phyloP scores from a whole-genome alignment of 2,797 vertebrate genomes.

The Lindbergichthys nudifrons region DNA sequence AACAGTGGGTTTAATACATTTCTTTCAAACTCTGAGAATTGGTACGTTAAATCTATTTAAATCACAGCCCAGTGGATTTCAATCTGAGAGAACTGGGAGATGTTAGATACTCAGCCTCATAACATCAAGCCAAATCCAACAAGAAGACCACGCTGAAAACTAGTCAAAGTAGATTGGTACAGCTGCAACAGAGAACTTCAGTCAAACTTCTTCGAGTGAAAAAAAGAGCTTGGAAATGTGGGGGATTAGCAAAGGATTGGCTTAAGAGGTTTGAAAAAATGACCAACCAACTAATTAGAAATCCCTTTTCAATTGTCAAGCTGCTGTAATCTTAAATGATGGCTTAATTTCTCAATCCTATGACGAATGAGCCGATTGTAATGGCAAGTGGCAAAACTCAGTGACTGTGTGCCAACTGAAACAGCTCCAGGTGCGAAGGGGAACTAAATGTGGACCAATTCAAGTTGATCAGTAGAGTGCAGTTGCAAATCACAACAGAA shows the following conservation, averaged over 20 bases:
- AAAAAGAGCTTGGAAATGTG: conserved; percentile 57
- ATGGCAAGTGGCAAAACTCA: conserved; percentile 46
- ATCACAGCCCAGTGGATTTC: conserved; percentile 25
- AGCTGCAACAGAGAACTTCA: conserved; percentile 45
- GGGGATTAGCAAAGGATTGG: conserved; percentile 78
- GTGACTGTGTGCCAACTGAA: conserved; percentile 39
- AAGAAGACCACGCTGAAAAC: neutral
- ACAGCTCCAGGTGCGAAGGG: conserved; percentile 33
- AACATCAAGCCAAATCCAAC: conserved; percentile 40
- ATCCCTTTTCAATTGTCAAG: conserved; percentile 82
- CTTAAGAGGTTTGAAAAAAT: conserved; percentile 74
- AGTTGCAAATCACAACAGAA: conserved; percentile 22
- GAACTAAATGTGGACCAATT: conserved; percentile 41
- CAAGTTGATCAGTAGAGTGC: conserved; percentile 28
- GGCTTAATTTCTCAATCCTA: conserved; percentile 73
- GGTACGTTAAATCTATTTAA: conserved; percentile 40
- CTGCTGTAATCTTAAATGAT: conserved; percentile 79
- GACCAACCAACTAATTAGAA: conserved; percentile 80
- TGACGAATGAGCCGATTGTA: conserved; percentile 71
- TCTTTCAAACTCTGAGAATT: conserved; percentile 34
- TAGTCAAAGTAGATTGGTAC: conserved; percentile 28
- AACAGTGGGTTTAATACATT: conserved; percentile 23
- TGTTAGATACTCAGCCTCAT: conserved; percentile 14
- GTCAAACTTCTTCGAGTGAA: conserved; percentile 46
- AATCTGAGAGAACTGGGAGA: conserved; percentile 17